Conservation (phyloP, 2,888 invertebrate genomes). For the Drosophila neotestacea region DNA sequence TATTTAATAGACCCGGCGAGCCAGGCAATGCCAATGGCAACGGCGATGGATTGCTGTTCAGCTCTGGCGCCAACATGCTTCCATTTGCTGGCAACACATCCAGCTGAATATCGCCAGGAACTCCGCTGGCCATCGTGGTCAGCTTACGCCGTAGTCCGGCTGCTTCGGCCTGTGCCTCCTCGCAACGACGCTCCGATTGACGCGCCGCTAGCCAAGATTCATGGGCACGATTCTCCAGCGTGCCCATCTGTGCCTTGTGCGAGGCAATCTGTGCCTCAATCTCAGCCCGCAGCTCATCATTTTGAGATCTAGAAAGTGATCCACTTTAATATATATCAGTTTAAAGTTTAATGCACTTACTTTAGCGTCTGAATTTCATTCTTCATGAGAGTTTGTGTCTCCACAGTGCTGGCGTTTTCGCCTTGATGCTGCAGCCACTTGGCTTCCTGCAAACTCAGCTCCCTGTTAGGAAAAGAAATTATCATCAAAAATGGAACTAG, state of each 20-base stretch:
- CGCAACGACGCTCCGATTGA: constrained; percentile 92
- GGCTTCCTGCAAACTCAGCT: constrained; percentile 90
- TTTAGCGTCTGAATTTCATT: constrained; percentile 92
- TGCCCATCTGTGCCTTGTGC: constrained; percentile 89
- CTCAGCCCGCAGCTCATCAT: constrained; percentile 90
- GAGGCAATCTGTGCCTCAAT: constrained; percentile 93
- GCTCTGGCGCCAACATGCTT: constrained; percentile 46
- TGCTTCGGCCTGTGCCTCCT: constrained; percentile 91
- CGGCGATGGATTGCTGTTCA: constrained; percentile 81
- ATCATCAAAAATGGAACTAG: background rate
- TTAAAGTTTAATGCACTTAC: constrained; percentile 85
- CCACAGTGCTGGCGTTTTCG: constrained; percentile 92
- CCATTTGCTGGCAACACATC: constrained; percentile 55
- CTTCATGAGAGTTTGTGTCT: constrained; percentile 91
- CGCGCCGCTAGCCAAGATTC: constrained; percentile 94
- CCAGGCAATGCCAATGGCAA: constrained; percentile 85
- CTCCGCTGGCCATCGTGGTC: constrained; percentile 81
- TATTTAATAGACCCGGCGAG: constrained; percentile 82
- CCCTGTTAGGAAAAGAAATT: constrained; percentile 86
- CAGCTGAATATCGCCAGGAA: constrained; percentile 32
- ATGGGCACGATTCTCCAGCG: constrained; percentile 93
- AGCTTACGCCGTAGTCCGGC: constrained; percentile 88
- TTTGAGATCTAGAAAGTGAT: constrained; percentile 85
- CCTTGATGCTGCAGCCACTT: constrained; percentile 93
- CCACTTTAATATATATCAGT: background rate